Conservation (phyloP, 2,113 vertebrate species). For the Sphyrna mokarran region DNA sequence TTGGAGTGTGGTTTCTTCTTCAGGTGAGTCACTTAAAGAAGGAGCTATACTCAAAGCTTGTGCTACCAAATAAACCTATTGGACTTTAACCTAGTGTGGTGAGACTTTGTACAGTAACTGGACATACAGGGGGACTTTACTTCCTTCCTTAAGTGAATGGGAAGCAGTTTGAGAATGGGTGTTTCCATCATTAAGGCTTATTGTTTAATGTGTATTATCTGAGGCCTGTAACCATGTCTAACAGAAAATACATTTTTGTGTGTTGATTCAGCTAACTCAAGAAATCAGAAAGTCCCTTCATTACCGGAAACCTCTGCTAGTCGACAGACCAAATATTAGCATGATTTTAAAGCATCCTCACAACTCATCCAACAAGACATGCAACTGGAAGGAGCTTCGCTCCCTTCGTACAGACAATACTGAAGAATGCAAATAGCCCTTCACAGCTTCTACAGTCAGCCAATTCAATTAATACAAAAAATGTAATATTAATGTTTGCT, state of each 20-base stretch:
- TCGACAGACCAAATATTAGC: neutral
- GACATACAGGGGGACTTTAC: no score
- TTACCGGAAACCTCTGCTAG: neutral
- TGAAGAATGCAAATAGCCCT: neutral
- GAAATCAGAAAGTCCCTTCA: neutral
- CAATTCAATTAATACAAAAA: neutral
- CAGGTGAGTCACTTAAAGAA: no score
- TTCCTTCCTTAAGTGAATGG: neutral
- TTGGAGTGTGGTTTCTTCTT: no score
- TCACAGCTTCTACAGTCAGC: neutral
- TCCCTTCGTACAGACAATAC: neutral
- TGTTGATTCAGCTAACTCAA: neutral
- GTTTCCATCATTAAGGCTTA: neutral
- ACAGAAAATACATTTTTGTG: neutral
- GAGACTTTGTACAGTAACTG: no score
- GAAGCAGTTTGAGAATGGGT: neutral
- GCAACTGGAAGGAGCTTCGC: neutral
- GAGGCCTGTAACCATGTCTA: neutral
- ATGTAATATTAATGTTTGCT: neutral
- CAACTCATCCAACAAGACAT: neutral
- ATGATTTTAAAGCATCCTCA: neutral
- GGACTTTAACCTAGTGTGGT: no score
- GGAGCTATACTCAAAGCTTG: no score
- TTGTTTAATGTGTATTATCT: neutral
- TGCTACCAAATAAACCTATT: no score